Conservation (phyloP, 2,888 invertebrate genomes). For the Isoperla grammatica region DNA sequence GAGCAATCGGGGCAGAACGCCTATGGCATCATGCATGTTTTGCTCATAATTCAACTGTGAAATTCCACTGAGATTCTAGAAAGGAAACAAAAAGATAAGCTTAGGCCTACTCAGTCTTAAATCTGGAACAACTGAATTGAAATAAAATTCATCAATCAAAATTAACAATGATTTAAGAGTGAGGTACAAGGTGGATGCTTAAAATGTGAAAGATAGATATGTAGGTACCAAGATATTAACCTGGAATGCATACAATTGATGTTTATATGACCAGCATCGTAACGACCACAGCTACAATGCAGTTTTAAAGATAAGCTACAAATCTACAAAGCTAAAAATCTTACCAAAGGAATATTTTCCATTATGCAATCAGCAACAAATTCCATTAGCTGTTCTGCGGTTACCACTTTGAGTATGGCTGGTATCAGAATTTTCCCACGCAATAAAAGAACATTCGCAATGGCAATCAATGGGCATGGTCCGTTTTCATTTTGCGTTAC, state of each 20-base stretch:
- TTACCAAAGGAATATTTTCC: conserved; percentile 43
- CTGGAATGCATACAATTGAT: too few relatives aligned
- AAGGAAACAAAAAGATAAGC: conserved; percentile 1
- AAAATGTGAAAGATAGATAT: too few relatives aligned
- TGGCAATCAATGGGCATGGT: conserved; percentile 53
- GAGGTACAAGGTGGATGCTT: too few relatives aligned
- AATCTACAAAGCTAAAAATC: background rate
- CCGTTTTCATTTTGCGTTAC: conserved; percentile 55
- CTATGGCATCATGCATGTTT: conserved; percentile 51
- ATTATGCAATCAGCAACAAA: conserved; percentile 47
- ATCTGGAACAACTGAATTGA: too few relatives aligned
- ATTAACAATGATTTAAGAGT: too few relatives aligned
- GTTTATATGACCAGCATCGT: too few relatives aligned
- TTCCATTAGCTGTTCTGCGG: conserved; percentile 47
- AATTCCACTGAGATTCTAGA: conserved; percentile 41
- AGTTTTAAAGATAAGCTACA: too few relatives aligned
- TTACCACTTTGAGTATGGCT: conserved; percentile 43
- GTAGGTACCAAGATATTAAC: too few relatives aligned
- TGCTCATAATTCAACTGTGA: conserved; percentile 47
- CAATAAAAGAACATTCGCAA: conserved; percentile 50
- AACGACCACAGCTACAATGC: too few relatives aligned
- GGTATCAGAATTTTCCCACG: conserved; percentile 44
- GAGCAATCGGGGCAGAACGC: conserved; percentile 47
- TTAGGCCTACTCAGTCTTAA: background rate
- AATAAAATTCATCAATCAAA: too few relatives aligned